These are phyloP conservation scores for Geophilus truncorum DNA, from an alignment of 2,888 invertebrate genomes.

Conservation along the genomic window DNA sequence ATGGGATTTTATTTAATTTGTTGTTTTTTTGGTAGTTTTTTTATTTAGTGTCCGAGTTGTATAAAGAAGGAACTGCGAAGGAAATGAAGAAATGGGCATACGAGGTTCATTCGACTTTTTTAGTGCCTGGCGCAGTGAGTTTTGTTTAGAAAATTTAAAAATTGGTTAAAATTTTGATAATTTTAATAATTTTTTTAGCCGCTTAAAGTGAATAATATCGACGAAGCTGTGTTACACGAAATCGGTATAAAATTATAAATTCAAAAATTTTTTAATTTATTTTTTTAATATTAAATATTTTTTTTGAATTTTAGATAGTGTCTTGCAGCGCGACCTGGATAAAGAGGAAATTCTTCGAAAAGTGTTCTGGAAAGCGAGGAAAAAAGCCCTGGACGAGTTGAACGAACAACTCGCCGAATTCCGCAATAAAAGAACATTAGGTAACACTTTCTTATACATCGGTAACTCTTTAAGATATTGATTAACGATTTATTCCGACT, in stretches of 20 bases:
- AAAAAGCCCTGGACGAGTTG: constrained; percentile 74
- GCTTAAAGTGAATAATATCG: constrained; percentile 69
- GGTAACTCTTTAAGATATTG: too few relatives aligned
- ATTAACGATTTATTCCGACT: not conserved
- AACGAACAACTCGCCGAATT: constrained; percentile 74
- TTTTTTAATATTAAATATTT: not conserved
- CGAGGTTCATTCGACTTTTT: constrained; percentile 95
- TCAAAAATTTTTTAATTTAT: constrained; percentile 20
- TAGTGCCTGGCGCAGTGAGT: constrained; percentile 80
- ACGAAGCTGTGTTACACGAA: constrained; percentile 81
- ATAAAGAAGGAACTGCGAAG: constrained; percentile 74
- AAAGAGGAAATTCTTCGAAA: constrained; percentile 83
- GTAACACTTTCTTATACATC: constrained; percentile 39
- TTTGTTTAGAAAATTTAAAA: constrained; percentile 35
- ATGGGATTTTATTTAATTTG: not conserved
- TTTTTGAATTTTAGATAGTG: constrained; percentile 56
- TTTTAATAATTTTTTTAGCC: constrained; percentile 58
- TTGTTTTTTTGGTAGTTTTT: constrained; percentile 58
- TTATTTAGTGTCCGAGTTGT: constrained; percentile 86
- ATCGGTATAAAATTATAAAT: constrained; percentile 55
- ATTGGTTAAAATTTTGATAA: not conserved
- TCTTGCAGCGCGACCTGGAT: constrained; percentile 73
- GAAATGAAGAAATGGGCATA: constrained; percentile 98
- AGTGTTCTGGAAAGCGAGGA: constrained; percentile 80
- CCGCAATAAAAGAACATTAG: constrained; percentile 78